Percentiles rank a stretch among this genome's conserved stretches.
Conservation (phyloP, 2,113 vertebrate species). For the Bos taurus region ARS-UCD2.0 NC_037357.1:40145001-40145500, state of each 20-base stretch:
- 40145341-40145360: conserved; percentile 77
- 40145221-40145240: conserved; percentile 78
- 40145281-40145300: conserved; percentile 83
- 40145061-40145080: conserved; percentile 29
- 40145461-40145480: conserved; percentile 91
- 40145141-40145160: conserved; percentile 78
- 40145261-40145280: conserved; percentile 84
- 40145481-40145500: conserved; percentile 96
- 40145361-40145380: conserved; percentile 87
- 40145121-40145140: conserved; percentile 65
- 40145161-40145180: conserved; percentile 72
- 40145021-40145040: conserved; percentile 28
- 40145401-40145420: conserved; percentile 92
- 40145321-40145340: conserved; percentile 82
- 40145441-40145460: conserved; percentile 91
- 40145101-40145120: conserved; percentile 77
- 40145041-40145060: conserved; percentile 30
- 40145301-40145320: conserved; percentile 81
- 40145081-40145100: conserved; percentile 63
- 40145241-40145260: conserved; percentile 79
- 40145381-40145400: conserved; percentile 87
- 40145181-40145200: conserved; percentile 23
- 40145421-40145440: conserved; percentile 86
- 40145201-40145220: conserved; percentile 71
- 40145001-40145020: conserved; percentile 27